Evolutionary conservation across 2,113 vertebrate genomes (phyloP).

Genomic region (Heliornis fulica): DNA sequence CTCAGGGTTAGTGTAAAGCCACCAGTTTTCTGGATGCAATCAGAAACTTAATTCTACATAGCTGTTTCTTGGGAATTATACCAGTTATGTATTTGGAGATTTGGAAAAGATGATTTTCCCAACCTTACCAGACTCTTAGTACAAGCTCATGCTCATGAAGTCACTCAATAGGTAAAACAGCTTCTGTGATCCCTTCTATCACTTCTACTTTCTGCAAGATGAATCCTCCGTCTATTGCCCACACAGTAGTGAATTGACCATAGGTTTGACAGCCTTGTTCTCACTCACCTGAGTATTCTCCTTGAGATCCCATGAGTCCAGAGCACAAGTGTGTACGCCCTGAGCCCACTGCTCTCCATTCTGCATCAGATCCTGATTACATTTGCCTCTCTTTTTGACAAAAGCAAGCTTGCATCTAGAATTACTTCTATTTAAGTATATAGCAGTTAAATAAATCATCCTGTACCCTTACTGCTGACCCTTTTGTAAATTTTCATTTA

Average conservation of each 20-base stretch:
- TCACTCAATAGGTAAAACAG: background rate
- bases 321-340: background rate
- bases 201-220: background rate
- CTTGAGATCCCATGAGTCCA: no score
- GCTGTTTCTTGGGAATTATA: background rate
- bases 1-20: background rate
- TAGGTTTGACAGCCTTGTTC: background rate
- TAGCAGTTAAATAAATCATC: background rate
- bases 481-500: background rate
- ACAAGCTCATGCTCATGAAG: background rate
- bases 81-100: background rate
- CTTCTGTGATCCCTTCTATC: background rate
- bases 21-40: background rate
- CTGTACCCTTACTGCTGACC: background rate
- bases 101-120: background rate
- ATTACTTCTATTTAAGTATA: background rate
- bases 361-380: background rate
- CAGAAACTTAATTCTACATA: background rate
- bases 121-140: background rate
- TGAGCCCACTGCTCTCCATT: background rate
- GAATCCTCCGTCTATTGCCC: background rate
- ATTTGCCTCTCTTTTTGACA: background rate
- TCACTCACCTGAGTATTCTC: fast-evolving
- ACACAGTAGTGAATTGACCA: background rate
- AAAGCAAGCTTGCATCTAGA: background rate